Evolutionary conservation across 2,113 vertebrate genomes (phyloP).

Genomic region (Mastomys natalensis): DNA sequence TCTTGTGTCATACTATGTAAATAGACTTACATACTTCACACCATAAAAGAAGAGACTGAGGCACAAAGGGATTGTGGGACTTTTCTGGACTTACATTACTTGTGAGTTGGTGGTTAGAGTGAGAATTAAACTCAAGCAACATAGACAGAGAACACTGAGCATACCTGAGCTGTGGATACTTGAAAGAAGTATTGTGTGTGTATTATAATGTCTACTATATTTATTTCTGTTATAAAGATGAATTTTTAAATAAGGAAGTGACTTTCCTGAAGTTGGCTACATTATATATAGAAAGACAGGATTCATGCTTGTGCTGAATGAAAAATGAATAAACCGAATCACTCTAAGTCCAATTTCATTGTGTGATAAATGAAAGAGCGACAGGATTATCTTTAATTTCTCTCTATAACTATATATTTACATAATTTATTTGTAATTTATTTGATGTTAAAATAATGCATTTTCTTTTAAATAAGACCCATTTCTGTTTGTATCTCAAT

Average conservation of each 20-base stretch:
- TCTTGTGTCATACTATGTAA: neutral
- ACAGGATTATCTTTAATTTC: neutral
- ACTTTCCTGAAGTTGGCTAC: neutral
- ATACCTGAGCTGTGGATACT: neutral
- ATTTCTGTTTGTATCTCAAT: neutral
- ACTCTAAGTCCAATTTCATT: neutral
- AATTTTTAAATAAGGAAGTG: neutral
- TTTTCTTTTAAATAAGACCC: neutral
- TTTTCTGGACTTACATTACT: neutral
- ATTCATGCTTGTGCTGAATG: neutral
- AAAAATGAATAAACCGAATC: neutral
- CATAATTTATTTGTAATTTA: neutral
- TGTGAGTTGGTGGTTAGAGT: neutral
- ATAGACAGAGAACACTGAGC: neutral
- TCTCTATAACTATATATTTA: neutral
- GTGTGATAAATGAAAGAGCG: neutral
- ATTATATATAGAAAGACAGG: neutral
- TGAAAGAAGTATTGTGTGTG: neutral
- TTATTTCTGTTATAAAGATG: neutral
- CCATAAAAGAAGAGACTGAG: neutral
- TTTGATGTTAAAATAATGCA: neutral
- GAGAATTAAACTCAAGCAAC: neutral
- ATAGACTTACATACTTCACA: neutral
- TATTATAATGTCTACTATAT: neutral
- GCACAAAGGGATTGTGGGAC: neutral